Percentiles rank a stretch among this genome's conserved stretches.
phyloP scores from a whole-genome alignment of 1,140 invertebrate species.

The Ruditapes philippinarum region DNA sequence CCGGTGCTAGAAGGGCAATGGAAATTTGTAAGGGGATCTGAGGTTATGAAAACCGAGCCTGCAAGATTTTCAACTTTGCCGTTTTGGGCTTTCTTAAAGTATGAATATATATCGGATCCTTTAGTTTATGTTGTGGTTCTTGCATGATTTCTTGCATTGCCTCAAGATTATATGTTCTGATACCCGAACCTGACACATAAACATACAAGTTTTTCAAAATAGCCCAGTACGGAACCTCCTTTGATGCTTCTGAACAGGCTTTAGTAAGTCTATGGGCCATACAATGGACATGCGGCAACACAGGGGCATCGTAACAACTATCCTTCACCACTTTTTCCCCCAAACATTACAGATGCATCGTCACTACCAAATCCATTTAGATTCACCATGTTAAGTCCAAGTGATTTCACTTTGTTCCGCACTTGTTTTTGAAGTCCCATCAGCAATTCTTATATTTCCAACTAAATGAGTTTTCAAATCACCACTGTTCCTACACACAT shows the following conservation, averaged over 20 bases:
- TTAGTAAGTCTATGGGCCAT: conserved; percentile 31
- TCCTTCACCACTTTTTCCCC: not conserved
- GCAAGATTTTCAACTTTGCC: too few species aligned
- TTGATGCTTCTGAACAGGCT: conserved; percentile 21
- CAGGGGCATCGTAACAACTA: not conserved
- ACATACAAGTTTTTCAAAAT: conserved; percentile 4
- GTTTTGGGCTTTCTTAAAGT: too few species aligned
- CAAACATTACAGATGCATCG: conserved; percentile 35
- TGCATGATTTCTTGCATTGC: conserved; percentile 25
- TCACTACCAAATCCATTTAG: conserved; percentile 19
- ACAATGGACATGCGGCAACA: conserved; percentile 11
- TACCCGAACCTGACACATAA: conserved; percentile 20
- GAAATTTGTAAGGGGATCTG: too few species aligned
- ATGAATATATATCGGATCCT: conserved; percentile 28
- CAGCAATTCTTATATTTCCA: not conserved
- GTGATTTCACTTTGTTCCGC: not conserved
- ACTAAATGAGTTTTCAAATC: not conserved
- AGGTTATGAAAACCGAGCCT: too few species aligned
- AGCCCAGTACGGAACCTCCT: not conserved
- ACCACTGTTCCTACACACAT: not conserved
- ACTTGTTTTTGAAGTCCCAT: conserved; percentile 13
- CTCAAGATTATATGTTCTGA: conserved; percentile 13
- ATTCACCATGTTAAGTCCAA: not conserved
- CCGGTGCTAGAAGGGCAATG: too few species aligned
- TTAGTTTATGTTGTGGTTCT: not conserved